Conservation (phyloP, 2,113 vertebrate genomes). For the Microtus richardsoni region DNA sequence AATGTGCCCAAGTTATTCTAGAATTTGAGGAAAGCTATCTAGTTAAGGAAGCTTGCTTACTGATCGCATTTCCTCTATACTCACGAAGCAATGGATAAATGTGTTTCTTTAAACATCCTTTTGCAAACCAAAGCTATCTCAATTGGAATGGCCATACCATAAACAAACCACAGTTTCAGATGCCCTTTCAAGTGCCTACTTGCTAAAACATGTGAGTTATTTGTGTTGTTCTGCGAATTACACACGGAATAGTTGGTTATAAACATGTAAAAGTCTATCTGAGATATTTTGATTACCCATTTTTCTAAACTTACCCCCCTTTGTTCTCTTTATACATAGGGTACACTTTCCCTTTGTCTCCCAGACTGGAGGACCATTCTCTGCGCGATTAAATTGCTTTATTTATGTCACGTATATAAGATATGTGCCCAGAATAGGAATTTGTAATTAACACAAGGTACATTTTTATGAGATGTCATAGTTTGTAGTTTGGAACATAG, state of each 20-base stretch:
- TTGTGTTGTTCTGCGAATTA: conserved; percentile 25
- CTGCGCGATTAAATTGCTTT: conserved; percentile 42
- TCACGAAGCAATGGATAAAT: neutral
- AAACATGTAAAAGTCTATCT: conserved; percentile 18
- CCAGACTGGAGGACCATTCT: neutral
- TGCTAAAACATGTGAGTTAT: neutral
- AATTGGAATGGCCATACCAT: neutral
- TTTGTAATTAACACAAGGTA: conserved; percentile 44
- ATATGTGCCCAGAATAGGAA: conserved; percentile 39
- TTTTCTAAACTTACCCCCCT: conserved; percentile 8
- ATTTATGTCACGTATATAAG: neutral
- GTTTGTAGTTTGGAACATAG: conserved; percentile 30
- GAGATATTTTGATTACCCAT: conserved; percentile 58
- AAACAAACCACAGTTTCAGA: conserved; percentile 4
- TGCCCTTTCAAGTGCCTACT: conserved; percentile 17
- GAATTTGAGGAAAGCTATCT: conserved; percentile 7
- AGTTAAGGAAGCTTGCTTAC: neutral
- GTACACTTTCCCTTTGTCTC: conserved; percentile 53
- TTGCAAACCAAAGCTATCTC: neutral
- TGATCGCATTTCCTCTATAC: neutral
- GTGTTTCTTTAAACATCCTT: neutral
- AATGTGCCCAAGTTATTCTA: neutral
- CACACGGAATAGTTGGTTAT: neutral
- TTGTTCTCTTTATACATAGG: neutral
- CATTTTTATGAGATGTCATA: conserved; percentile 26